Conservation (phyloP, 2,113 vertebrate genomes). For the Saccopteryx leptura region DNA sequence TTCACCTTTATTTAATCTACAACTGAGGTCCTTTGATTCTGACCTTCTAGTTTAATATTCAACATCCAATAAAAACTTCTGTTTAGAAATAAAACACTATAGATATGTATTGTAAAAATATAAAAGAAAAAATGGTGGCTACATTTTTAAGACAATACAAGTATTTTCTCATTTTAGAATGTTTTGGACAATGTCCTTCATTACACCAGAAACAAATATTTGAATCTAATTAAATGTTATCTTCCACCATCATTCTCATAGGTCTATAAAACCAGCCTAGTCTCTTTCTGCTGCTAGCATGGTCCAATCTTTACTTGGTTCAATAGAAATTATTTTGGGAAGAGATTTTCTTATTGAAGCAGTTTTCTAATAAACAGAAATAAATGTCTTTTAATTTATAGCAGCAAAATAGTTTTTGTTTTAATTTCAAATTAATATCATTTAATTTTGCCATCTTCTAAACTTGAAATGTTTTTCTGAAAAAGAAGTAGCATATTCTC, state of each 20-base stretch:
- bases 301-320: not conserved
- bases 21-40: not conserved
- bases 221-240: not conserved
- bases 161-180: slow-evolving; percentile 3
- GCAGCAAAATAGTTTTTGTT: not conserved
- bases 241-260: not conserved
- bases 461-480: not conserved
- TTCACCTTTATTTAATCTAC: not conserved
- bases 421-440: not conserved
- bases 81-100: not conserved
- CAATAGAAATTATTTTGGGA: slow-evolving; percentile 10
- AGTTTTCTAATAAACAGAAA: not conserved
- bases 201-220: not conserved
- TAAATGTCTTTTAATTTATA: not conserved
- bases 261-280: not conserved
- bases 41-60: not conserved
- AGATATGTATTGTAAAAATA: not conserved
- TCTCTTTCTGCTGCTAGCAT: not conserved
- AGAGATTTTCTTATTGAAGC: not conserved
- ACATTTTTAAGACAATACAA: not conserved
- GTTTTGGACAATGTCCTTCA: not conserved
- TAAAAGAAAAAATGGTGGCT: not conserved
- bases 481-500: not conserved
- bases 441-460: not conserved
- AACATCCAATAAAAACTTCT: not conserved